Percentiles rank a stretch among this genome's conserved stretches.
Evolutionary conservation across 2,888 invertebrate species (phyloP).

Genomic region (Xestobium rufovillosum): DNA sequence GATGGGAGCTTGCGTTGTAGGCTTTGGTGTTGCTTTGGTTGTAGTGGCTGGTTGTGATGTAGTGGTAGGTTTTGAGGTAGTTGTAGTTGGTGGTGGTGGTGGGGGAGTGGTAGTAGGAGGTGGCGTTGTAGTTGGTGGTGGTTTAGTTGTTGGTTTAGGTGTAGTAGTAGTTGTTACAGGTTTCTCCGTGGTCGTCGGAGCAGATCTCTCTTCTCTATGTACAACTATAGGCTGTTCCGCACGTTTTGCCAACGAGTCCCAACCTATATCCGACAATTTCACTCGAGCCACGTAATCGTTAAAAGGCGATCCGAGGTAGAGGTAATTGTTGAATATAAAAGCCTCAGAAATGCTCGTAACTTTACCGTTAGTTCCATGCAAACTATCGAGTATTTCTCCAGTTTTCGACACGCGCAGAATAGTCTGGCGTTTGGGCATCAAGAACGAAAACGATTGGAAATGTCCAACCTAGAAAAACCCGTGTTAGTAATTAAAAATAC

Average conservation of each 20-base stretch:
- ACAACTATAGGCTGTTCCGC: conserved; percentile 12
- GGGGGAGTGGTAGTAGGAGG: conserved; percentile 23
- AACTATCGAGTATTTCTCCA: conserved; percentile 63
- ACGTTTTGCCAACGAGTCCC: conserved; percentile 29
- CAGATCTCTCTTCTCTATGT: conserved; percentile 1
- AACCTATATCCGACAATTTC: conserved; percentile 48
- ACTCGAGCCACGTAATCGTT: conserved; percentile 58
- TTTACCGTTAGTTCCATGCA: conserved; percentile 55
- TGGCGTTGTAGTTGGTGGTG: conserved; percentile 16
- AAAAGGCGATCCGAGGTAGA: conserved; percentile 64
- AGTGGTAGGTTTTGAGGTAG: conserved; percentile 20
- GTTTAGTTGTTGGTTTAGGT: conserved; percentile 13
- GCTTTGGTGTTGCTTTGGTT: conserved; percentile 21
- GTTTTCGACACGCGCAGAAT: conserved; percentile 61
- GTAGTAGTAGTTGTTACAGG: conserved; percentile 14
- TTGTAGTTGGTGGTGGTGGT: conserved; percentile 26
- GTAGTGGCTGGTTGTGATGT: conserved; percentile 21
- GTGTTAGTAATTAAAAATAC: conserved; percentile 2
- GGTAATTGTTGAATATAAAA: conserved; percentile 54
- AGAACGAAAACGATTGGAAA: conserved; percentile 45
- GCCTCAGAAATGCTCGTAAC: conserved; percentile 56
- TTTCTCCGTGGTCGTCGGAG: conserved; percentile 14
- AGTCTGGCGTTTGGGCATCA: conserved; percentile 45
- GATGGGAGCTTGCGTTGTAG: conserved; percentile 20
- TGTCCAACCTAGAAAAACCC: conserved; percentile 55